These are phyloP conservation scores for Hippocampus comes DNA, from an alignment of 2,113 vertebrate genomes.

Conservation along the genomic window DNA sequence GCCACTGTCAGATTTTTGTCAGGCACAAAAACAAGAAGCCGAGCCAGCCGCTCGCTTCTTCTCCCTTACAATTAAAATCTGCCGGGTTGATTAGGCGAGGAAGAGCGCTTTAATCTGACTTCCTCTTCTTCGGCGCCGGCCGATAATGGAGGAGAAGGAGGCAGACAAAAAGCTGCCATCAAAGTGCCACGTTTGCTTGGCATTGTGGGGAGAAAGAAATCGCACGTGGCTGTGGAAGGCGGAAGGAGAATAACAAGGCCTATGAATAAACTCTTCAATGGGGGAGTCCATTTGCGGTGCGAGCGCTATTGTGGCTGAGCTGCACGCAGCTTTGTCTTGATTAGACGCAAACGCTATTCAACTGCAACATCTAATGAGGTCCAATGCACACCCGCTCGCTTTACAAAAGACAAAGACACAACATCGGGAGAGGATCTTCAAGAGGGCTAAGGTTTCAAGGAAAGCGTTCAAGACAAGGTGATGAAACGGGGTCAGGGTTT, in stretches of 20 bases:
- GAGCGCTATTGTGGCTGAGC: not conserved
- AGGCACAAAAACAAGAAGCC: conserved; percentile 60
- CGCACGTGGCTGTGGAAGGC: conserved; percentile 49
- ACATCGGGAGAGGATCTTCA: not conserved
- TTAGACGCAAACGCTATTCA: not conserved
- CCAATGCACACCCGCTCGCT: not conserved
- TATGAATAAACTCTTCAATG: conserved; percentile 62
- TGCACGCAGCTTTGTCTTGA: not conserved
- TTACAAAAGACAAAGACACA: not conserved
- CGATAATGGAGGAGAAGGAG: conserved; percentile 58
- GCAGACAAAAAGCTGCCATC: conserved; percentile 59
- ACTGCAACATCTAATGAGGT: not conserved
- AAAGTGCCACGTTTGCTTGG: conserved; percentile 58
- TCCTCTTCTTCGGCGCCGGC: conserved; percentile 57
- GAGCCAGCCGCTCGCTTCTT: conserved; percentile 46
- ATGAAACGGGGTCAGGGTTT: not conserved
- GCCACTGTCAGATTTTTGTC: conserved; percentile 80
- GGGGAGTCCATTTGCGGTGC: not conserved
- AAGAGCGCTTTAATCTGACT: conserved; percentile 69
- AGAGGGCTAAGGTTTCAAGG: not conserved
- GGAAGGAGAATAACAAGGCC: conserved; percentile 58
- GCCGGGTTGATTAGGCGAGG: conserved; percentile 61
- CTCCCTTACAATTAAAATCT: conserved; percentile 72
- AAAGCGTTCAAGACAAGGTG: not conserved
- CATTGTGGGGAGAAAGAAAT: conserved; percentile 61